Conservation (phyloP, 2,113 vertebrate species). For the Panthera tigris region DNA sequence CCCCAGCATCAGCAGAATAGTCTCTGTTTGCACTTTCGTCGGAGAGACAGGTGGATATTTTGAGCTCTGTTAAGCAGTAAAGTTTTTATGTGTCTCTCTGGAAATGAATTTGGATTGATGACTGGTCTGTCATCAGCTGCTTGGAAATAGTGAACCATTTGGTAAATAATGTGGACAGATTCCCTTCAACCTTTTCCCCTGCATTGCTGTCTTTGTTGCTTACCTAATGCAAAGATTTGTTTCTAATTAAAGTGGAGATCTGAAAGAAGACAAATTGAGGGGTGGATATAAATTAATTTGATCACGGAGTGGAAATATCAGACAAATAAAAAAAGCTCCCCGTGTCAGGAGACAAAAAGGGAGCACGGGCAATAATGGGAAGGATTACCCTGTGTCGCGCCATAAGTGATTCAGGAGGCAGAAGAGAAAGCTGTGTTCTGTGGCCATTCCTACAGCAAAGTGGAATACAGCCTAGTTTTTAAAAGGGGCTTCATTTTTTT, state of each 20-base stretch:
- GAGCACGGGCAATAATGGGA: background rate
- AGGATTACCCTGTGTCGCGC: background rate
- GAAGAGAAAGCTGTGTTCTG: background rate
- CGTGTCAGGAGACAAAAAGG: background rate
- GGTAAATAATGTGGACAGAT: conserved; percentile 55
- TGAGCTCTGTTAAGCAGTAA: conserved; percentile 83
- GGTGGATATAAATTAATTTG: conserved; percentile 42
- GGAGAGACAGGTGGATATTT: conserved; percentile 83
- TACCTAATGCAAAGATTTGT: conserved; percentile 46
- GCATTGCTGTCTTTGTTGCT: background rate
- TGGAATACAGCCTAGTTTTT: background rate
- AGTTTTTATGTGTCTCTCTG: conserved; percentile 81
- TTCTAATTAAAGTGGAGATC: conserved; percentile 61
- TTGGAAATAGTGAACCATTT: conserved; percentile 72
- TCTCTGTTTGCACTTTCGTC: conserved; percentile 56
- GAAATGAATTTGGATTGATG: conserved; percentile 74
- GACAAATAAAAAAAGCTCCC: conserved; percentile 12
- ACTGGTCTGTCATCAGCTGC: conserved; percentile 57
- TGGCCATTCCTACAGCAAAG: background rate
- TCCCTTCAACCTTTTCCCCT: conserved; percentile 29
- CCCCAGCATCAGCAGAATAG: conserved; percentile 9
- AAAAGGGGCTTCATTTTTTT: background rate
- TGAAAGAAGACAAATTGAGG: background rate
- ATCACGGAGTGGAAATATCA: background rate
- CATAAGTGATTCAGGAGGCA: background rate